Percentiles rank a stretch among this genome's conserved stretches.
Conservation (phyloP, 2,113 vertebrate species). For the Tetrax tetrax region DNA sequence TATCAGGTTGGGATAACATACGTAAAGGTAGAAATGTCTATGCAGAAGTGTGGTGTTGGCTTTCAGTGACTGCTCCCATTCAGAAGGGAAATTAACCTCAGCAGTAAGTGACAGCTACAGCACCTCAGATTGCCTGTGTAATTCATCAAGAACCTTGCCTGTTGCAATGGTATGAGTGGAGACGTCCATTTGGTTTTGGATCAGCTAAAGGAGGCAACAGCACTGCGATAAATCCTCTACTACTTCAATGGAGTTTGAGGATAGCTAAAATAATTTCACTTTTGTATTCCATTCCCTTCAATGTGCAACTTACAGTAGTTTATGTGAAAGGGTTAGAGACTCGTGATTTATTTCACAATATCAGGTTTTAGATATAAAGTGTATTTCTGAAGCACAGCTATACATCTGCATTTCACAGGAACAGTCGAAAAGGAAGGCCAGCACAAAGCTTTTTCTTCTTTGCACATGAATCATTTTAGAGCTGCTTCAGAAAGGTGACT, state of each 20-base stretch:
- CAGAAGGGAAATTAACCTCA: not conserved
- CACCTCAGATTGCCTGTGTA: not conserved
- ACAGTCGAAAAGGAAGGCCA: not conserved
- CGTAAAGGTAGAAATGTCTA: not conserved
- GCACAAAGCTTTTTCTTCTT: constrained; percentile 24
- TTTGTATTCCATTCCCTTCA: not conserved
- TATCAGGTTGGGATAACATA: not conserved
- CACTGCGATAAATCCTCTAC: not conserved
- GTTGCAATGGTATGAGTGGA: not conserved
- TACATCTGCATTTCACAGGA: constrained; percentile 26
- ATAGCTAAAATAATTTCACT: not conserved
- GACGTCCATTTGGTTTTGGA: not conserved
- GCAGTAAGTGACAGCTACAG: not conserved
- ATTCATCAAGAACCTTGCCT: not conserved
- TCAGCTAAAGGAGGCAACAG: not conserved
- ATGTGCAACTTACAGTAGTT: not conserved
- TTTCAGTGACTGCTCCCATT: not conserved
- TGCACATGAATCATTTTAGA: not conserved
- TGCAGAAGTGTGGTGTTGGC: fast-evolving
- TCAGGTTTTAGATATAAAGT: not conserved
- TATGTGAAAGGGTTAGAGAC: not conserved
- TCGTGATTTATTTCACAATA: constrained; percentile 14
- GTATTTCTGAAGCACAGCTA: constrained; percentile 24
- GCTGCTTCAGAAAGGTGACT: not conserved
- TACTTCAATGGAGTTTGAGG: not conserved